Percentiles rank a stretch among this genome's conserved stretches.
Conservation (phyloP, 1,140 invertebrate species). For the Eupristina koningsbergeri region DNA sequence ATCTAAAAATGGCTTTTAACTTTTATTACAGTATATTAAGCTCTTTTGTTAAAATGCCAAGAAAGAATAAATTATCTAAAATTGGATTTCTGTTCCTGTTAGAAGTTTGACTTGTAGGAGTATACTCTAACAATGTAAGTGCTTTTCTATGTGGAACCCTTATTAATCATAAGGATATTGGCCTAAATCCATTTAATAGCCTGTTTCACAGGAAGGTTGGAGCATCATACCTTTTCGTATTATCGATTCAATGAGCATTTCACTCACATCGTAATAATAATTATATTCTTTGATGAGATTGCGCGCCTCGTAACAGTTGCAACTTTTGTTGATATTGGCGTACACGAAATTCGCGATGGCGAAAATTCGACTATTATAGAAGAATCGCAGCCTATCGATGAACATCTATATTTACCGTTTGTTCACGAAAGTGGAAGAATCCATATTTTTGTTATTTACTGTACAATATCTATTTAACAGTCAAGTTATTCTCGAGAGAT, state of each 20-base stretch:
- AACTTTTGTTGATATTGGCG: neutral
- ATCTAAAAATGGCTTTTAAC: neutral
- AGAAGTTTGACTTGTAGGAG: neutral
- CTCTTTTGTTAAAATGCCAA: neutral
- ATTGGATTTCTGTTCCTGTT: neutral
- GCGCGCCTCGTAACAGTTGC: neutral
- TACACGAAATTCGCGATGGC: neutral
- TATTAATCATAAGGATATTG: neutral
- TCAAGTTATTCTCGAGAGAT: neutral
- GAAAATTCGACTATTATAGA: neutral
- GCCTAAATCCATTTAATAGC: neutral
- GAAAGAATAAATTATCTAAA: neutral
- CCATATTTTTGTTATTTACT: neutral
- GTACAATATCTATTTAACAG: neutral
- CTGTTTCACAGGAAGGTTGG: neutral
- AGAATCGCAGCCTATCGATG: neutral
- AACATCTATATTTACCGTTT: neutral
- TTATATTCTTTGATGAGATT: neutral
- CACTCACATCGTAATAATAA: no score
- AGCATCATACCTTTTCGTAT: no score
- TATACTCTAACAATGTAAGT: neutral
- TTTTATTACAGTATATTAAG: neutral
- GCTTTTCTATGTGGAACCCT: neutral
- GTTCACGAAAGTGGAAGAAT: neutral
- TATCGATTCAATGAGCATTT: no score